phyloP scores from a whole-genome alignment of 2,888 invertebrate species.

The Andrena trimmerana region DNA sequence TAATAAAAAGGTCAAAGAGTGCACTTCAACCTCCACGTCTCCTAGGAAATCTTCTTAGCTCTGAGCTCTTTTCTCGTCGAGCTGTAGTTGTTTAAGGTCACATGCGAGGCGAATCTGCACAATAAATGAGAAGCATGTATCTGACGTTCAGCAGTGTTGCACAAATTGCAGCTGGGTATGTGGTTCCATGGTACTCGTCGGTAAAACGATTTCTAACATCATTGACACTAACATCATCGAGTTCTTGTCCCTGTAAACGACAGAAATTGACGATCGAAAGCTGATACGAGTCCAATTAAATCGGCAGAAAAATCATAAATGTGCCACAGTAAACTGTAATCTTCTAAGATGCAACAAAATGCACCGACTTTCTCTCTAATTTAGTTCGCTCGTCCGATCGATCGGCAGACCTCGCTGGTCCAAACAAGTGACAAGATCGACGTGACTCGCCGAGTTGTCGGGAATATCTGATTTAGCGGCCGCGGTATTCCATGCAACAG shows the following conservation, averaged over 20 bases:
- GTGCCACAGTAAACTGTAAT: too few relatives aligned
- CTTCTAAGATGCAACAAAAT: too few relatives aligned
- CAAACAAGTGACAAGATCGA: neutral
- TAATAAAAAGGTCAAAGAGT: conserved; percentile 54
- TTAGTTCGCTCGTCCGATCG: neutral
- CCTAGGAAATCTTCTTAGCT: conserved; percentile 43
- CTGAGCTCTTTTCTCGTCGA: conserved; percentile 4
- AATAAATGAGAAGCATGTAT: conserved; percentile 14
- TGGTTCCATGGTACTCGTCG: neutral
- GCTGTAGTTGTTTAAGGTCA: conserved; percentile 40
- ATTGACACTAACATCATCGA: too few relatives aligned
- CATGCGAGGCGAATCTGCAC: neutral
- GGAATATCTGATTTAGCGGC: conserved; percentile 3
- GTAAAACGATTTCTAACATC: neutral
- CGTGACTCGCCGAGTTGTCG: neutral
- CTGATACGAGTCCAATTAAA: neutral
- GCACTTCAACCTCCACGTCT: conserved; percentile 13
- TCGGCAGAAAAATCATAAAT: neutral
- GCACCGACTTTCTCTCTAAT: neutral
- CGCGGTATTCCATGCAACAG: conserved; percentile 15
- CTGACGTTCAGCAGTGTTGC: neutral
- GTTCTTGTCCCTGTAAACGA: neutral
- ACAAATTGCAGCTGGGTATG: neutral
- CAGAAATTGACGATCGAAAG: neutral
- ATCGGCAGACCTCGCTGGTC: neutral